These are phyloP conservation scores for Zelleria hepariella DNA, from an alignment of 2,888 invertebrate genomes.

Conservation along the genomic window DNA sequence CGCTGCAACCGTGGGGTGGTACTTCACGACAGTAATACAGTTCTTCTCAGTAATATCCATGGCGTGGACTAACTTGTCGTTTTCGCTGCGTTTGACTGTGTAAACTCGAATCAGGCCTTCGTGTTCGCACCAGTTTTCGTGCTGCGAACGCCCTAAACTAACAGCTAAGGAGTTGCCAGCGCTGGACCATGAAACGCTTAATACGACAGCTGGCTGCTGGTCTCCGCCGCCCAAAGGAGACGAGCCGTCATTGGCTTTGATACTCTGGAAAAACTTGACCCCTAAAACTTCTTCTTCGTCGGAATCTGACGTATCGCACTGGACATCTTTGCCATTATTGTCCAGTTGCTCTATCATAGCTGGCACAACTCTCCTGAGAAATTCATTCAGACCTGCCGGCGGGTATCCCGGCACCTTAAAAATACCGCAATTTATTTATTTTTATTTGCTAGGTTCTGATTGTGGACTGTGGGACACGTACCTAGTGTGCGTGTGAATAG, in stretches of 20 bases:
- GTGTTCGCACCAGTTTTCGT: conserved; percentile 52
- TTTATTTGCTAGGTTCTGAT: too few species aligned
- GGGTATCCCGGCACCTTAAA: too few species aligned
- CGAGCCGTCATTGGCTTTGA: conserved; percentile 28
- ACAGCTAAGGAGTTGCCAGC: conserved; percentile 49
- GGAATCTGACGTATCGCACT: conserved; percentile 45
- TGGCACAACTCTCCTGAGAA: conserved; percentile 49
- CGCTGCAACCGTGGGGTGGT: conserved; percentile 41
- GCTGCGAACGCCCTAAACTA: conserved; percentile 41
- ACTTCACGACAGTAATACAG: conserved; percentile 44
- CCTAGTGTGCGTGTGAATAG: too few species aligned
- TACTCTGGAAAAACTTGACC: conserved; percentile 45
- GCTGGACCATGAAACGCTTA: conserved; percentile 48
- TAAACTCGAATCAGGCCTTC: conserved; percentile 47
- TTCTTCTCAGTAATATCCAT: conserved; percentile 48
- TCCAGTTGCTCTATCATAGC: conserved; percentile 49
- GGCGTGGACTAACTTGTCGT: conserved; percentile 44
- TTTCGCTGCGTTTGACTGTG: conserved; percentile 54
- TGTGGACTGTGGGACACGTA: too few species aligned
- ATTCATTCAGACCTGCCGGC: conserved; percentile 46
- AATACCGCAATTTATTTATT: too few species aligned
- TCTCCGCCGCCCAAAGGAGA: conserved; percentile 37
- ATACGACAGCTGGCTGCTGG: conserved; percentile 29
- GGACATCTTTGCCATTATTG: conserved; percentile 30
- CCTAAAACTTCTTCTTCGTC: conserved; percentile 45